Percentiles rank a stretch among this genome's conserved stretches.
Evolutionary conservation across 2,888 invertebrate species (phyloP).

Genomic region (Macroteleia sp.): DNA sequence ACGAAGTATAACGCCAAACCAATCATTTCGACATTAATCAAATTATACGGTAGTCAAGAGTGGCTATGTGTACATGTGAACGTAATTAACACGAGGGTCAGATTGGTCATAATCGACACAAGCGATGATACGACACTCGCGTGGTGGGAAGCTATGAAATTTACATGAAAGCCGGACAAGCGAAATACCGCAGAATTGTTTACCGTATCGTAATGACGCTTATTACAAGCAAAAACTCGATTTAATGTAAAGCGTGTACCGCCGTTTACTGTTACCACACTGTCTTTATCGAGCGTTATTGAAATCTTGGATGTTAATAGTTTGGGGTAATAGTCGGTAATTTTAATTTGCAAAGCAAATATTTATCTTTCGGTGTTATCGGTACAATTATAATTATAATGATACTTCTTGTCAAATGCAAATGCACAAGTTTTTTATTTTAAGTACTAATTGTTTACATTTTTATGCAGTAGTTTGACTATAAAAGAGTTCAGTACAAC

Average conservation of each 20-base stretch:
- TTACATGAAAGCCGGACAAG: constrained; percentile 36
- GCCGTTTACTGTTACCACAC: constrained; percentile 26
- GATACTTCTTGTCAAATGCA: background rate
- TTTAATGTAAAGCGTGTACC: constrained; percentile 35
- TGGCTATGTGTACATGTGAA: constrained; percentile 24
- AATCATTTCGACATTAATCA: constrained; percentile 49
- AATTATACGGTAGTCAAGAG: constrained; percentile 39
- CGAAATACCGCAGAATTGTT: constrained; percentile 33
- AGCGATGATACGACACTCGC: constrained; percentile 38
- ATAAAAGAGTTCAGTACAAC: too few relatives aligned
- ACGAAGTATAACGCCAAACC: constrained; percentile 14
- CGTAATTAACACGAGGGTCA: constrained; percentile 58
- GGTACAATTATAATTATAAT: background rate
- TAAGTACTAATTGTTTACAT: too few relatives aligned
- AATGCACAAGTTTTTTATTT: background rate
- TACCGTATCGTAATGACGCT: constrained; percentile 35
- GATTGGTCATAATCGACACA: constrained; percentile 43
- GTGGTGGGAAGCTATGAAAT: constrained; percentile 41
- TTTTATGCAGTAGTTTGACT: too few relatives aligned
- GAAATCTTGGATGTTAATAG: constrained; percentile 35
- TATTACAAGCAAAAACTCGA: constrained; percentile 43
- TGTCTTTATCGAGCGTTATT: constrained; percentile 38
- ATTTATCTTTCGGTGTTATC: constrained; percentile 29
- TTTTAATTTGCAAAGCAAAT: constrained; percentile 31
- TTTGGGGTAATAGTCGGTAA: constrained; percentile 8